Conservation (phyloP, 2,113 vertebrate genomes). For the Gorsachius goisagi region DNA sequence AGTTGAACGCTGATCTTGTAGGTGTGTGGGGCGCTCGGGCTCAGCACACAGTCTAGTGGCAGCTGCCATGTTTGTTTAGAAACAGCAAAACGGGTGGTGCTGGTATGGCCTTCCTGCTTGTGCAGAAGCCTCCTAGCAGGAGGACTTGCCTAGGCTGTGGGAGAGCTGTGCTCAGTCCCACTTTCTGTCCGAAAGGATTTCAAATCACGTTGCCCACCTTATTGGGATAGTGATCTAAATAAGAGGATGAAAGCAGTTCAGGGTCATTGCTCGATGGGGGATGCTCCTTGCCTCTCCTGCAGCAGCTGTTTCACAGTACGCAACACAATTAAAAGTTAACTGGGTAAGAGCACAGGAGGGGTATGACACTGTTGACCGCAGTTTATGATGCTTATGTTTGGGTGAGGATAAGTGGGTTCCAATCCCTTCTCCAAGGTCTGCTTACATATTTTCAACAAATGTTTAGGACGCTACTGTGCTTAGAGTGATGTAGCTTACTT, state of each 20-base stretch:
- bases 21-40: background rate
- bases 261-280: background rate
- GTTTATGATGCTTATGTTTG: background rate
- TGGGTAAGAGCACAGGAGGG: background rate
- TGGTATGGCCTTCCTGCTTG: background rate
- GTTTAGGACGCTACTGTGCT: background rate
- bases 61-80: background rate
- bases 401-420: background rate
- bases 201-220: fast-evolving
- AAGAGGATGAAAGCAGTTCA: background rate
- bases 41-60: background rate
- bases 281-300: no score
- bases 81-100: background rate
- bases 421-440: background rate
- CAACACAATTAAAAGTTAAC: background rate
- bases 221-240: fast-evolving
- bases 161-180: background rate
- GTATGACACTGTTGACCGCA: background rate
- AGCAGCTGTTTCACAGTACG: background rate
- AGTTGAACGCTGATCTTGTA: fast-evolving
- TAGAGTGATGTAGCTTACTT: background rate
- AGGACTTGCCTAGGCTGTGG: background rate
- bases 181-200: background rate
- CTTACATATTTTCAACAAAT: background rate
- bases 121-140: background rate